Evolutionary conservation across 2,113 vertebrate genomes (phyloP), one percentile per base, ranked within the genome.

Genomic region (Eidolon helvum): DNA sequence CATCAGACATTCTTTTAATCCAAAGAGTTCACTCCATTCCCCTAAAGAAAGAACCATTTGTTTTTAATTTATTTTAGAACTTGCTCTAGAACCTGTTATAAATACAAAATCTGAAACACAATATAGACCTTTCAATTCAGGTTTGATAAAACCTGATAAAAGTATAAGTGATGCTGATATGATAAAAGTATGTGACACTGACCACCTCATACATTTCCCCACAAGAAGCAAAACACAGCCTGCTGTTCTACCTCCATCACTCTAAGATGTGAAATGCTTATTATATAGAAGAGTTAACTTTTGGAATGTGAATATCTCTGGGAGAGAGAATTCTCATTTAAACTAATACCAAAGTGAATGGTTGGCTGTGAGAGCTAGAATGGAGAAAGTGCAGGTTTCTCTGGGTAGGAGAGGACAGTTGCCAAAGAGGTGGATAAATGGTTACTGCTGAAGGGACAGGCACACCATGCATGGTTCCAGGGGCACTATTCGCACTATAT

Each of bases 121-220:
- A 83, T 8, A 11, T 3, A 66, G 50, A 61, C 21, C 4, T 40
- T 50, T 92, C 16, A 38, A 22, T 33, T 57, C 12, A 63, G 22
- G 15, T 2, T n/a, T 33, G 15, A 50, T 50, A 48, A 6, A 22
- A 28, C 9, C 18, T 26, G 30, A 71, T 69, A 28, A 38, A 88
- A 26, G 8, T 8, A 1, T 10, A 40, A 30, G 21, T 1, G 6
- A n/a, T n/a, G n/a, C n/a, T n/a, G n/a, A n/a, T n/a, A n/a, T 26
- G 30, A 71, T 69, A 28, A 38, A 88, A 26, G 8, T 8, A 1
- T 10, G 21, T 1, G 6, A 66, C 33, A 4, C 8, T 55, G 22
- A 69, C 2, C 5, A 12, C 21, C 18, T 33, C 21, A 33, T 10
- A 5, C 24, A 48, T n/a, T 24, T 74, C 10, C 7, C 48, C n/a